Evolutionary conservation across 1,140 invertebrate genomes (phyloP).

Genomic region (Zaprionus davidi): DNA sequence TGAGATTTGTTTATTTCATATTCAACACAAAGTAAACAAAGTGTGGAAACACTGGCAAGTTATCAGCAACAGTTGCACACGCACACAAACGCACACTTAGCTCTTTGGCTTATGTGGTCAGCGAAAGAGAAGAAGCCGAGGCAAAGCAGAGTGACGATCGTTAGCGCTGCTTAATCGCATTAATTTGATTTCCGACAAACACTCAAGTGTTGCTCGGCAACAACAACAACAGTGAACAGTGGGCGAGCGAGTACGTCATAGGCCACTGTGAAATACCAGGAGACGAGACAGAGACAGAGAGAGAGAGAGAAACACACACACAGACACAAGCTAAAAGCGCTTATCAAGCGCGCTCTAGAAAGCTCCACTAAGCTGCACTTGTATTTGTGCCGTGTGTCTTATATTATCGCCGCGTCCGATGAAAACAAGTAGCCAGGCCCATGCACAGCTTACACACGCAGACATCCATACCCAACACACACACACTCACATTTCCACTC

Average conservation of each 20-base stretch:
- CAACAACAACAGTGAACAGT: neutral
- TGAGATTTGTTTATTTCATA: slow-evolving; percentile 44
- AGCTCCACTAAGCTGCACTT: slow-evolving; percentile 48
- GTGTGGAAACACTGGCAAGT: slow-evolving; percentile 39
- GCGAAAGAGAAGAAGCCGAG: slow-evolving; percentile 8
- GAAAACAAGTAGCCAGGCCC: slow-evolving; percentile 62
- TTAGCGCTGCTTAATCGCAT: slow-evolving; percentile 61
- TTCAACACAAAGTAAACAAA: slow-evolving; percentile 35
- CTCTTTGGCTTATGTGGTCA: slow-evolving; percentile 41
- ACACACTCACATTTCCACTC: slow-evolving; percentile 36
- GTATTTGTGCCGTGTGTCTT: slow-evolving; percentile 47
- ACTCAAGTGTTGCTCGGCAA: slow-evolving; percentile 49
- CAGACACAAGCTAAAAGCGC: slow-evolving; percentile 35
- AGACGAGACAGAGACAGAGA: slow-evolving; percentile 23
- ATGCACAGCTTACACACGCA: slow-evolving; percentile 37
- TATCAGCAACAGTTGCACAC: slow-evolving; percentile 49
- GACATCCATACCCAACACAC: slow-evolving; percentile 8
- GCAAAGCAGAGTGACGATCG: slow-evolving; percentile 34
- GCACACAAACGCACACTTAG: neutral
- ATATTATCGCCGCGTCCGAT: slow-evolving; percentile 65
- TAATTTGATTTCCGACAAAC: slow-evolving; percentile 75
- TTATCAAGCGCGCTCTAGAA: slow-evolving; percentile 75
- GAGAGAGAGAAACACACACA: slow-evolving; percentile 10
- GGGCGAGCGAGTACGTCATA: slow-evolving; percentile 49
- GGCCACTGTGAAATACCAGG: slow-evolving; percentile 24